A percentile compares a stretch with the other conserved stretches of the same genome.
Conservation (phyloP, 1,140 invertebrate species). For the Chironomus striatipennis region DNA sequence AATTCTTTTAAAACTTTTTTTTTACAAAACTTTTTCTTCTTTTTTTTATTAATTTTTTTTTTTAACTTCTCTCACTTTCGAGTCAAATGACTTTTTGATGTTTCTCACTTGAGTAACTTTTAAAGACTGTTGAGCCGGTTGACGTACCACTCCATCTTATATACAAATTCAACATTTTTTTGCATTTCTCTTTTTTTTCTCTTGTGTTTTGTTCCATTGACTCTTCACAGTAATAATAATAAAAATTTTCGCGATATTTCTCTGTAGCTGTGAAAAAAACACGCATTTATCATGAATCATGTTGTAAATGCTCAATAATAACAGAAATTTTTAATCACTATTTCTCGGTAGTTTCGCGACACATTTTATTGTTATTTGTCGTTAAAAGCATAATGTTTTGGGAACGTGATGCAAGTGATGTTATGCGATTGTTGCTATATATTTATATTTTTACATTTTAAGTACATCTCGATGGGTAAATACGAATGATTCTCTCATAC, state of each 20-base stretch:
- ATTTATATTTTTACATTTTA: neutral
- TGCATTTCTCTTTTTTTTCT: slow-evolving; percentile 16
- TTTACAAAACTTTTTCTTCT: neutral
- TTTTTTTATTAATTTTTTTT: neutral
- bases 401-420: slow-evolving; percentile 5
- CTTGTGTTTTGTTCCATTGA: neutral
- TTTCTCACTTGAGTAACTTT: slow-evolving; percentile 11
- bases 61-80: neutral
- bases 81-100: neutral
- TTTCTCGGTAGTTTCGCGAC: neutral
- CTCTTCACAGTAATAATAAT: neutral
- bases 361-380: neutral
- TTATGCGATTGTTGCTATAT: slow-evolving; percentile 3
- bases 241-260: too few relatives aligned
- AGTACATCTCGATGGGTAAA: neutral
- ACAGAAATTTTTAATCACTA: neutral
- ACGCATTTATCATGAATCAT: too few relatives aligned
- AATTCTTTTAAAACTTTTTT: too few relatives aligned
- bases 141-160: neutral
- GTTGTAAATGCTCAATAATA: too few relatives aligned
- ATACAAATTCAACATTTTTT: neutral
- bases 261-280: too few relatives aligned
- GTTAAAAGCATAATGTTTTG: neutral
- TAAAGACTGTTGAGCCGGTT: neutral
- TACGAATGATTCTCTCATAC: neutral